Percentiles rank a stretch among this genome's conserved stretches.
Evolutionary conservation across 2,113 vertebrate species (phyloP).

Genomic region (Eurypyga helias): DNA sequence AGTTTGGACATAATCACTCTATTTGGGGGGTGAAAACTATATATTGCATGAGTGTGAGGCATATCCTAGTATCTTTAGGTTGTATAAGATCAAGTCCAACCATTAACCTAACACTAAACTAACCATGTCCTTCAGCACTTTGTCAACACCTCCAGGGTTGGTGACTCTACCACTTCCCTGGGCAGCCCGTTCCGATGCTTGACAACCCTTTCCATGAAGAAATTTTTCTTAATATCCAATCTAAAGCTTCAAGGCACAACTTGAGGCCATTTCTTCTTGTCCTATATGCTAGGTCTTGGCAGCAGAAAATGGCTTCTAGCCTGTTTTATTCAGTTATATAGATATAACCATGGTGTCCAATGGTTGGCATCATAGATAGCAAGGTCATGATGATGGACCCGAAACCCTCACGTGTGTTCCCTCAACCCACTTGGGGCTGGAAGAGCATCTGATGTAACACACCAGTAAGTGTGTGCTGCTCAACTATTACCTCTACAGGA

Average conservation of each 20-base stretch:
- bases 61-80: no score
- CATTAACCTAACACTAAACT: no score
- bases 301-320: not conserved
- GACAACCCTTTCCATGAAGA: no score
- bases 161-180: no score
- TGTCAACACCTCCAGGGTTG: no score
- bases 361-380: not conserved
- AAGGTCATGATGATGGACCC: not conserved
- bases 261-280: no score
- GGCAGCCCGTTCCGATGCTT: no score
- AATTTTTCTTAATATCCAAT: no score
- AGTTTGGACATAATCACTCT: not conserved
- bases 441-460: not conserved
- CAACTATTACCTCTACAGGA: not conserved
- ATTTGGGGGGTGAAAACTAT: not conserved
- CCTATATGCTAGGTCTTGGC: not conserved
- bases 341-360: not conserved
- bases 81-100: no score
- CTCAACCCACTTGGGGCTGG: not conserved
- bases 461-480: fast-evolving
- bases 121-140: no score
- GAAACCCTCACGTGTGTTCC: not conserved
- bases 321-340: not conserved
- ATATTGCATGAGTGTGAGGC: not conserved
- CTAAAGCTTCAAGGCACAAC: no score